These are phyloP conservation scores for Apeira syringaria DNA, from an alignment of 2,888 invertebrate genomes.

Conservation along the genomic window DNA sequence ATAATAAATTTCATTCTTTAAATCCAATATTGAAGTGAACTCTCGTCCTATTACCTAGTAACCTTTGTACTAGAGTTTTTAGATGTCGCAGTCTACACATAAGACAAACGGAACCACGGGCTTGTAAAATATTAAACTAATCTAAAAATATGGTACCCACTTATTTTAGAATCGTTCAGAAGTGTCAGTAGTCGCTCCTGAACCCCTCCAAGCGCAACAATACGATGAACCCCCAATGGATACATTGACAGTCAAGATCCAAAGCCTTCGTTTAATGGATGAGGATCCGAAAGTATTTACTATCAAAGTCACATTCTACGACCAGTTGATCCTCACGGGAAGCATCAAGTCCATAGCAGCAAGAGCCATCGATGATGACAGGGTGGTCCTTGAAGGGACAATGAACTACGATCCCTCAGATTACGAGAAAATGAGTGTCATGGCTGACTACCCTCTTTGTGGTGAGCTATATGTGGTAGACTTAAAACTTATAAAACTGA, in stretches of 20 bases:
- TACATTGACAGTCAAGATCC: conserved; percentile 45
- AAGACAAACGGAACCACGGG: no score
- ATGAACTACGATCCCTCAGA: conserved; percentile 68
- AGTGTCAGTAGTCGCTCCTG: background rate
- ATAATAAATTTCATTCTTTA: no score
- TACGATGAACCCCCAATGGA: conserved; percentile 45
- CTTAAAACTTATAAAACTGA: no score
- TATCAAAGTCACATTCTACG: conserved; percentile 55
- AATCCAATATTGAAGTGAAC: no score
- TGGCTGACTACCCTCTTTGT: conserved; percentile 63
- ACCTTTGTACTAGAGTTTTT: no score
- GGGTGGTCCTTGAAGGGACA: conserved; percentile 41
- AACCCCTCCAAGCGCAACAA: conserved; percentile 21
- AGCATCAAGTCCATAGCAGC: conserved; percentile 45
- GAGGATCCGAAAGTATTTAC: conserved; percentile 41
- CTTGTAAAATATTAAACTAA: no score
- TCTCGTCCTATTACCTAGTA: no score
- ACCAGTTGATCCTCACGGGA: conserved; percentile 51
- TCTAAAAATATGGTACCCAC: no score
- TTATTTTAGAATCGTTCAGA: conserved; percentile 5
- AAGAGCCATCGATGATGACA: conserved; percentile 32
- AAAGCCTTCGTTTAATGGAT: conserved; percentile 48
- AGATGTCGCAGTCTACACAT: no score
- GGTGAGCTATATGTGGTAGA: no score
- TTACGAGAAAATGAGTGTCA: conserved; percentile 66